A percentile compares a stretch with the other conserved stretches of the same genome.
These are phyloP conservation scores for Encarsia formosa DNA, from an alignment of 2,888 invertebrate species.

Conservation along the genomic window DNA sequence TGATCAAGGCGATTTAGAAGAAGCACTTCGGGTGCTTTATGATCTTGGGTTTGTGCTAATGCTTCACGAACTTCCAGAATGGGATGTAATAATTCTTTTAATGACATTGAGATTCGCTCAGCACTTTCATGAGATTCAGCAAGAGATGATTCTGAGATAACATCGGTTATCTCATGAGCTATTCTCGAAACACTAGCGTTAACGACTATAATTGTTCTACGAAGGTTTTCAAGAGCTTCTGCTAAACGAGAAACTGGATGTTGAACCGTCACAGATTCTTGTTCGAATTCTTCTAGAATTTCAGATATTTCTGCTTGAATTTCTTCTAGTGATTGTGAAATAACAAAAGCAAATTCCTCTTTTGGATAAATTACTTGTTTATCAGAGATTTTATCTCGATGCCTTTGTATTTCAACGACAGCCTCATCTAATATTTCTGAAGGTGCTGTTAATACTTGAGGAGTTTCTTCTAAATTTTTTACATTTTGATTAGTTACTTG, in stretches of 20 bases:
- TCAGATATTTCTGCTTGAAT: conserved; percentile 35
- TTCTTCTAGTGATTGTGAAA: conserved; percentile 30
- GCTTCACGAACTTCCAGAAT: conserved; percentile 31
- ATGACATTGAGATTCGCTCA: conserved; percentile 22
- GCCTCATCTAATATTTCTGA: background rate
- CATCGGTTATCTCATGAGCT: conserved; percentile 13
- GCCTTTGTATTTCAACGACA: conserved; percentile 8
- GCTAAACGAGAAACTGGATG: conserved; percentile 33
- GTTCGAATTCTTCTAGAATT: conserved; percentile 40
- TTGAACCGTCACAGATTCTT: conserved; percentile 31
- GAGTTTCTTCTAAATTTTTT: background rate
- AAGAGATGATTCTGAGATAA: conserved; percentile 15
- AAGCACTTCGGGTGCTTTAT: conserved; percentile 35
- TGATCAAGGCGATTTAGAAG: conserved; percentile 35
- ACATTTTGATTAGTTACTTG: too few species aligned
- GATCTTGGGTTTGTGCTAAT: conserved; percentile 29
- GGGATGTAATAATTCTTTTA: conserved; percentile 29
- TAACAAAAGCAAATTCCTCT: conserved; percentile 23
- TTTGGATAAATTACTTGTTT: conserved; percentile 23
- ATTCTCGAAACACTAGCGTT: conserved; percentile 19
- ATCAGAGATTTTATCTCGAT: conserved; percentile 11
- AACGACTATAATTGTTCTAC: conserved; percentile 30
- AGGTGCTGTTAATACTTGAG: background rate
- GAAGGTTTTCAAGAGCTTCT: conserved; percentile 35
- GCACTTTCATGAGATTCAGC: conserved; percentile 22